Evolutionary conservation across 2,113 vertebrate species (phyloP).

Genomic region (Planiliza haematocheilus): DNA sequence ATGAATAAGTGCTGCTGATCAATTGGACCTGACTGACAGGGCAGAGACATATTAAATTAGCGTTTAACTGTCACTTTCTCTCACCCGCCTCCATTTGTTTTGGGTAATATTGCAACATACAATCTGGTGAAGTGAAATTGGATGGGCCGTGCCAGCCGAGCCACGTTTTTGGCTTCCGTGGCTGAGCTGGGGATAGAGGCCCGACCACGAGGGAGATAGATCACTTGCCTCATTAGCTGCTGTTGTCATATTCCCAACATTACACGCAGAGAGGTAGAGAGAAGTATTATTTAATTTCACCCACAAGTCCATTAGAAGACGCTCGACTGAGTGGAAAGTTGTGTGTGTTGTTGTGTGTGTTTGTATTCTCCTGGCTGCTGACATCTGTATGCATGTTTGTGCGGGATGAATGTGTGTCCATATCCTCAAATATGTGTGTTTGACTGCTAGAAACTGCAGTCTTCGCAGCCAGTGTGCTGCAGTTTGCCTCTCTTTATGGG

Average conservation of each 20-base stretch:
- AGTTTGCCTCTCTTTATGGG: constrained; percentile 21
- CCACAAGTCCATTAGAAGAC: constrained; percentile 20
- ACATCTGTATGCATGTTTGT: not conserved
- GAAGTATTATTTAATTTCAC: constrained; percentile 39
- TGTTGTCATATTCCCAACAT: constrained; percentile 45
- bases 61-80: constrained; percentile 43
- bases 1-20: constrained; percentile 69
- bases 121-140: constrained; percentile 49
- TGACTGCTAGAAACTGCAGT: constrained; percentile 7
- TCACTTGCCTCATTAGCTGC: constrained; percentile 54
- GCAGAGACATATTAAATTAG: constrained; percentile 50
- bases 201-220: constrained; percentile 42
- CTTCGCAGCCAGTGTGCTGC: constrained; percentile 27
- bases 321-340: not conserved
- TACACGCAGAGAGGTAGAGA: constrained; percentile 31
- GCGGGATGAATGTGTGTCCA: not conserved
- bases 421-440: constrained; percentile 3
- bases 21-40: constrained; percentile 69
- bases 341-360: not conserved
- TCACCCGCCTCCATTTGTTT: constrained; percentile 47
- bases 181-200: constrained; percentile 16
- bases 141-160: constrained; percentile 22
- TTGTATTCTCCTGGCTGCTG: not conserved
- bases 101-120: constrained; percentile 39
- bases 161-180: constrained; percentile 22